phyloP scores from a whole-genome alignment of 2,888 invertebrate species.

The Stictocephala bisonia region DNA sequence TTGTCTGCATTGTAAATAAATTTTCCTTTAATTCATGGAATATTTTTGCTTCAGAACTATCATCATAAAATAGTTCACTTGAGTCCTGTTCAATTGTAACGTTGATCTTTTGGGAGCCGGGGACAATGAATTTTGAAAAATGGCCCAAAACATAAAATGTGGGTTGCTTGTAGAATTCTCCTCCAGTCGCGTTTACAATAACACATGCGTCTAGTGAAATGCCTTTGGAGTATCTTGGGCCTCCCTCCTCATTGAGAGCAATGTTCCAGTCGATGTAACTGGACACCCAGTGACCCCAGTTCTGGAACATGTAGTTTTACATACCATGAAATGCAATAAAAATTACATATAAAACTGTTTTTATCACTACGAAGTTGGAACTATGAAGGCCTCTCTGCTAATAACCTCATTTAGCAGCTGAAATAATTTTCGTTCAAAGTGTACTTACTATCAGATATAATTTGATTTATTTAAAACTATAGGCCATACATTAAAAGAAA shows the following conservation, averaged over 20 bases:
- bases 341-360: too few species aligned
- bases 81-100: background rate
- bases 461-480: too few species aligned
- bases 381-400: too few species aligned
- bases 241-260: background rate
- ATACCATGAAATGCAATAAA: too few species aligned
- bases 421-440: too few species aligned
- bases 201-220: conserved; percentile 11
- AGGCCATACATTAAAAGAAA: too few species aligned
- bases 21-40: too few species aligned
- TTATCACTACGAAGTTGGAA: too few species aligned
- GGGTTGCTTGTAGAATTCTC: conserved; percentile 37
- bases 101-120: conserved; percentile 12
- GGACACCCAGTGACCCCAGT: background rate
- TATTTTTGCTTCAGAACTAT: background rate
- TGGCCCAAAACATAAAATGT: conserved; percentile 14
- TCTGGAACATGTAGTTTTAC: conserved; percentile 14
- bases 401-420: too few species aligned
- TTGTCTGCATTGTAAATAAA: too few species aligned
- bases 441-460: too few species aligned
- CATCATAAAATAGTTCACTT: background rate
- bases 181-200: background rate
- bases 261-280: conserved; percentile 24
- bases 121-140: conserved; percentile 21
- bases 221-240: background rate